A percentile compares a stretch with the other conserved stretches of the same genome.
Conservation (phyloP, 2,888 invertebrate species). For the Cordylochernes scorpioides region DNA sequence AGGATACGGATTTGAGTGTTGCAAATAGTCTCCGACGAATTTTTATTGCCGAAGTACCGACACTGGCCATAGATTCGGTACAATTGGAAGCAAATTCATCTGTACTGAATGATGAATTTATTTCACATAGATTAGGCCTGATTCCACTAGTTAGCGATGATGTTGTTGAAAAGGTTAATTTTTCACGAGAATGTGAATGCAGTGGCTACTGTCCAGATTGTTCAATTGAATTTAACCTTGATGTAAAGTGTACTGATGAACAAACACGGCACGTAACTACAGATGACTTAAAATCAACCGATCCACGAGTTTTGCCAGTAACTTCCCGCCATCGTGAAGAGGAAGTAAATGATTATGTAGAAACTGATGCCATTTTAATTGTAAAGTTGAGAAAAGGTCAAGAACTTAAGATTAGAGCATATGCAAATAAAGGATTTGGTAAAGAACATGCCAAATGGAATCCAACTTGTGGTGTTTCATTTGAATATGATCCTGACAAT, state of each 20-base stretch:
- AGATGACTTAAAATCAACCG: conserved; percentile 73
- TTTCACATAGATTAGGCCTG: conserved; percentile 75
- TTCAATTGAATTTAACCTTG: conserved; percentile 86
- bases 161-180: conserved; percentile 31
- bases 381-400: conserved; percentile 50
- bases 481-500: conserved; percentile 99
- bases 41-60: conserved; percentile 96
- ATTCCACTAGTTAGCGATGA: conserved; percentile 65
- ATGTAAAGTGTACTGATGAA: conserved; percentile 80
- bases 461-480: conserved; percentile 88
- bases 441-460: conserved; percentile 99
- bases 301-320: conserved; percentile 63
- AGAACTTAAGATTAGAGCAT: conserved; percentile 72
- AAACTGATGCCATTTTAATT: conserved; percentile 44
- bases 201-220: conserved; percentile 91
- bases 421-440: conserved; percentile 85
- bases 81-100: conserved; percentile 95
- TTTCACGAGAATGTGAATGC: conserved; percentile 62
- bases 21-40: conserved; percentile 89
- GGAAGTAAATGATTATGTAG: conserved; percentile 74
- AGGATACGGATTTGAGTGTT: conserved; percentile 54
- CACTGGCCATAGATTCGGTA: conserved; percentile 97
- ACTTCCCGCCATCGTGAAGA: conserved; percentile 74
- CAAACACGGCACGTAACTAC: conserved; percentile 86
- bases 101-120: conserved; percentile 89